A percentile compares a stretch with the other conserved stretches of the same genome.
Conservation (phyloP, 2,113 vertebrate genomes). For the Piaya cayana region DNA sequence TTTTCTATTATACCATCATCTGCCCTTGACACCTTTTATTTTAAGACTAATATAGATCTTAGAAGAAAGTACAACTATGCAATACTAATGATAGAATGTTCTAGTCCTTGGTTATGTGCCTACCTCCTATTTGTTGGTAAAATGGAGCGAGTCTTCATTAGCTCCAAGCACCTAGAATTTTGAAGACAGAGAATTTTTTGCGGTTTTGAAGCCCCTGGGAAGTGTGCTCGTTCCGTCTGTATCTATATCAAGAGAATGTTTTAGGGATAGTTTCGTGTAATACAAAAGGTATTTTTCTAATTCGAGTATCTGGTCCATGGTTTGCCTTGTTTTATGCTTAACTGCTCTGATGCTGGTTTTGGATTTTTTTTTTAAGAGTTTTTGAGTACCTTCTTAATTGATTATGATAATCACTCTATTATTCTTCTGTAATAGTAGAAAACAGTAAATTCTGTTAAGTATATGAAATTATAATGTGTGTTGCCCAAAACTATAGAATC, state of each 20-base stretch:
- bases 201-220: background rate
- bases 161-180: background rate
- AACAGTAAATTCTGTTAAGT: background rate
- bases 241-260: background rate
- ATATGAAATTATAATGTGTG: background rate
- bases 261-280: background rate
- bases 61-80: background rate
- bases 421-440: background rate
- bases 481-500: background rate
- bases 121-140: background rate
- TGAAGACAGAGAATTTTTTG: accelerated
- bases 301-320: background rate
- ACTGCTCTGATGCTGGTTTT: background rate
- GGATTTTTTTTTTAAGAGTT: background rate
- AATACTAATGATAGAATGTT: background rate
- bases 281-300: background rate
- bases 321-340: background rate
- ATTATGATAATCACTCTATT: background rate
- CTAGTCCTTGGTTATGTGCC: background rate
- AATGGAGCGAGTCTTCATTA: background rate
- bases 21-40: background rate
- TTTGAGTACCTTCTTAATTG: background rate
- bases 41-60: background rate
- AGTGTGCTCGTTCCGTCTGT: background rate
- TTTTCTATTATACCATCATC: background rate